Base-by-base conservation (phyloP, 1,140 invertebrate genomes). In the Papilio machaon region DNA sequence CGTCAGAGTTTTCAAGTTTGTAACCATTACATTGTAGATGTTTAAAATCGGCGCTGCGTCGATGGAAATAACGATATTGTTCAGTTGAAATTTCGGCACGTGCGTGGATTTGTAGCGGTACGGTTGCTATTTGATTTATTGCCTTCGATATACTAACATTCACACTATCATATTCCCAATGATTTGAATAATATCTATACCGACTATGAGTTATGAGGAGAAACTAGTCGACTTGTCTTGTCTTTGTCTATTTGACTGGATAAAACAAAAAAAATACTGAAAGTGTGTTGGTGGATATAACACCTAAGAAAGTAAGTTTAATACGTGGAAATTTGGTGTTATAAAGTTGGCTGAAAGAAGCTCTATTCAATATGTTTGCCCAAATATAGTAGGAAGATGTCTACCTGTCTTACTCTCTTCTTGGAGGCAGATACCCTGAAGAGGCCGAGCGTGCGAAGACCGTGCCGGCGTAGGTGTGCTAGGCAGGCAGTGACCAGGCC, bases 351-450 rank as follows among this genome's bases (percentile, higher is more conserved):
- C 38, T 7, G 38, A 7, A 43, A 43, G 38, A 43, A 43, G 38
- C 38, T 43, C 38, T 43, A 43, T 43, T 43, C 1, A 4, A 43
- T 43, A 43, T 7, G 7, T 7, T 43, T 43, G 7, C 4, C 7
- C 38, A 43, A 43, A 43, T 4, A 43, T 43, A 43, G 60, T 73
- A 70, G 15, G 30, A 13, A 2, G 6, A 19, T 30, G 52, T 91
- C 92, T 91, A 98, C 98, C 96, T 99, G 98, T 95, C 98, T 95
- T 49, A 98, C 97, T 92, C 98, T 95, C 91, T 98, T 99, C 91
- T 98, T 98, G 0, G 98, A 98, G 60, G 97, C 97, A 73, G 97
- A 98, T 38, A 99, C 98, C 82, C 98, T 95, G 95, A 99, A 99
- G 70, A 99, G 96, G 1, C 98, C 98, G 11, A 98, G 95, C 17